A percentile compares a stretch with the other conserved stretches of the same genome.
These are phyloP conservation scores for Anomalospiza imberbis DNA, from an alignment of 2,797 vertebrate genomes.

Conservation along the genomic window DNA sequence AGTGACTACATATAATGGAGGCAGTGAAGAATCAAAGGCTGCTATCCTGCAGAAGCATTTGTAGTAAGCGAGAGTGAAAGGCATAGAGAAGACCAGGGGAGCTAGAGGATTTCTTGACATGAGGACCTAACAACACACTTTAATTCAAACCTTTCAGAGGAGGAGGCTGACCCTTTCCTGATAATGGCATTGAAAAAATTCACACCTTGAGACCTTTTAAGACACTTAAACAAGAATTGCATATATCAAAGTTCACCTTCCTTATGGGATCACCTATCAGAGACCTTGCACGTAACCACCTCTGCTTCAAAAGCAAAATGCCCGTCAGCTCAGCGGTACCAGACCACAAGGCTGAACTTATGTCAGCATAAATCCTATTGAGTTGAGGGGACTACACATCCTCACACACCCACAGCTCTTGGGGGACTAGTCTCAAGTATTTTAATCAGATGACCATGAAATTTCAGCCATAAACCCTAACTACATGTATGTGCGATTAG, in stretches of 20 bases:
- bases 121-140: neutral
- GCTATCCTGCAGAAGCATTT: neutral
- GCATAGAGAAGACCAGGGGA: neutral
- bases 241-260: neutral
- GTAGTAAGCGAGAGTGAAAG: neutral
- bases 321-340: neutral
- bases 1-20: neutral
- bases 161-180: neutral
- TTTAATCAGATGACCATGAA: neutral
- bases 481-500: neutral
- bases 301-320: neutral
- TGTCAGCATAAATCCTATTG: neutral
- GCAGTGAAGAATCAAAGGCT: neutral
- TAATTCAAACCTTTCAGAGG: neutral
- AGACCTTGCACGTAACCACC: accelerated
- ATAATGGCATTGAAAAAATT: neutral
- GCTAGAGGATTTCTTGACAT: neutral
- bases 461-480: neutral
- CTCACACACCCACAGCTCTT: neutral
- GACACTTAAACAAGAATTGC: neutral
- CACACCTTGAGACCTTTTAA: neutral
- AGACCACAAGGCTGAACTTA: neutral
- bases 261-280: neutral
- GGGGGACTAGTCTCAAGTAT: neutral
- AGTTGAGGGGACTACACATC: neutral